Conservation (phyloP, 2,888 invertebrate genomes). For the Agrotis puta region DNA sequence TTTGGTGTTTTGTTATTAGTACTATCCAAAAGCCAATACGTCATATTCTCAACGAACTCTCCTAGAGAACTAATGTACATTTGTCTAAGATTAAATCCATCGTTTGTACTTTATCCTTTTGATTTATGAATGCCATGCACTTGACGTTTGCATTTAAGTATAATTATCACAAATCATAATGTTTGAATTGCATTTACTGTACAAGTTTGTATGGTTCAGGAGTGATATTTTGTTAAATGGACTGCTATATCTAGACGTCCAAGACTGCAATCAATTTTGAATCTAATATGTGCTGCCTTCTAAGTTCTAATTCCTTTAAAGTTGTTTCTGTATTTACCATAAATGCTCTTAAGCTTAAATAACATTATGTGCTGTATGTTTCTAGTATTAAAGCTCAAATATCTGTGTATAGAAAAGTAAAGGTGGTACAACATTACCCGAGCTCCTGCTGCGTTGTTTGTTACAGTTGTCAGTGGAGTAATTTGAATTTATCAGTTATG, state of each 20-base stretch:
- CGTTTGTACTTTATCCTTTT: conserved; percentile 64
- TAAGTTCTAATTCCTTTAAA: conserved; percentile 27
- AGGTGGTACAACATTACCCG: conserved; percentile 63
- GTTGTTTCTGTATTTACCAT: neutral
- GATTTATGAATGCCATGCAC: conserved; percentile 73
- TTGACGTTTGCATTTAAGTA: conserved; percentile 77
- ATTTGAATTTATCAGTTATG: conserved; percentile 78
- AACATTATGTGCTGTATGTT: conserved; percentile 37
- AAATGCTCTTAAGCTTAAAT: conserved; percentile 16
- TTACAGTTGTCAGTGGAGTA: conserved; percentile 78
- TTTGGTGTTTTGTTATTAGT: neutral
- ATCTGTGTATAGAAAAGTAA: conserved; percentile 30
- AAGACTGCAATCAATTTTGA: conserved; percentile 37
- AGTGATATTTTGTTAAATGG: conserved; percentile 71
- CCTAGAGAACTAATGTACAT: conserved; percentile 47
- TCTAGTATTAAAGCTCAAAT: conserved; percentile 39
- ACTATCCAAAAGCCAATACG: conserved; percentile 13
- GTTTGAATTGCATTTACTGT: conserved; percentile 75
- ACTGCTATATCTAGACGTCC: conserved; percentile 46
- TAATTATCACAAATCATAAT: conserved; percentile 85
- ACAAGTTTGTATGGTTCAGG: conserved; percentile 68
- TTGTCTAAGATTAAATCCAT: conserved; percentile 65
- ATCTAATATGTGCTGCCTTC: conserved; percentile 1
- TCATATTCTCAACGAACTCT: conserved; percentile 36
- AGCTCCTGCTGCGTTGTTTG: conserved; percentile 82